Evolutionary conservation across 2,113 vertebrate species (phyloP).

Genomic region (Chloebia gouldiae): DNA sequence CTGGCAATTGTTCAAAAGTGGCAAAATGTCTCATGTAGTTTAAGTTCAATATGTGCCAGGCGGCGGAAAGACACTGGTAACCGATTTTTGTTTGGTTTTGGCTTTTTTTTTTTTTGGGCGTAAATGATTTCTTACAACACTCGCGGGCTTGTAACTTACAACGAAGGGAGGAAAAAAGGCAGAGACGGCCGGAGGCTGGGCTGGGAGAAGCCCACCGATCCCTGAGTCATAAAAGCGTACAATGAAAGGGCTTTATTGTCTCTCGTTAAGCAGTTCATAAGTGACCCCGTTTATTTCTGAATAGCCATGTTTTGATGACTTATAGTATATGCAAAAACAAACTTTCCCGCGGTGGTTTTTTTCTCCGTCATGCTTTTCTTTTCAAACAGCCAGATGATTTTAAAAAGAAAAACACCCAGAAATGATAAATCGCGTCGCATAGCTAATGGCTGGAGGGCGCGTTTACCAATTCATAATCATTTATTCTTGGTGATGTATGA

Average conservation of each 20-base stretch:
- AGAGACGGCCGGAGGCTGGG: not conserved
- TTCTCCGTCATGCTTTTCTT: slow-evolving; percentile 65
- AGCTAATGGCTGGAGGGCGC: slow-evolving; percentile 86
- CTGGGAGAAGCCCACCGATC: slow-evolving; percentile 30
- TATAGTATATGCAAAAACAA: slow-evolving; percentile 74
- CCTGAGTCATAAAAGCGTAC: slow-evolving; percentile 45
- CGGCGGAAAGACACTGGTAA: not conserved
- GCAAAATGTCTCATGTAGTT: not conserved
- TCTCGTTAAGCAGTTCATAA: slow-evolving; percentile 25
- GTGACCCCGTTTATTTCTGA: slow-evolving; percentile 53
- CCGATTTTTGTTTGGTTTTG: not conserved
- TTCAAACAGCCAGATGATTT: slow-evolving; percentile 74
- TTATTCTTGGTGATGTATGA: slow-evolving; percentile 90
- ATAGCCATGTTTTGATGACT: slow-evolving; percentile 67
- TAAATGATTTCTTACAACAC: not conserved
- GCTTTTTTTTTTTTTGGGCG: not conserved
- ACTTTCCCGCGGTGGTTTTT: slow-evolving; percentile 70
- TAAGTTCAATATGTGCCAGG: not conserved
- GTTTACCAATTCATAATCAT: slow-evolving; percentile 88
- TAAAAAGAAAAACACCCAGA: slow-evolving; percentile 76
- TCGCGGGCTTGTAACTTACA: not conserved
- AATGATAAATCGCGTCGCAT: slow-evolving; percentile 84
- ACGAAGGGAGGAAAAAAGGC: not conserved
- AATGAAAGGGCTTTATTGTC: slow-evolving; percentile 50
- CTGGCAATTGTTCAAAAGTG: not conserved